Evolutionary conservation across 2,113 vertebrate species (phyloP), one percentile per base, ranked within the genome.

Genomic region (Xiphophorus couchianus): DNA sequence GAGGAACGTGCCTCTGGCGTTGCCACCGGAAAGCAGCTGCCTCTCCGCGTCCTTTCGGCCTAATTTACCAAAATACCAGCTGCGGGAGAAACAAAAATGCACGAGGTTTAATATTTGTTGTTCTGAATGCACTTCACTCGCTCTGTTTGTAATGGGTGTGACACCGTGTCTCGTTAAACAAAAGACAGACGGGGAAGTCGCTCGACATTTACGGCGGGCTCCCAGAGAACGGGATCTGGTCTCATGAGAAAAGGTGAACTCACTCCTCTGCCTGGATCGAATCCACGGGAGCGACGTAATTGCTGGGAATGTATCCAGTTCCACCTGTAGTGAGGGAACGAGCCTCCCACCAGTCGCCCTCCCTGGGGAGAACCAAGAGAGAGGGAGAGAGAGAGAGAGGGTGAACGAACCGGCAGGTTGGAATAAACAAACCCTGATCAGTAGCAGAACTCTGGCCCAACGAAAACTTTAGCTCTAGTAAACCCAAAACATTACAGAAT

Each of bases 261-360:
- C 95, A 99, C 98, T 99, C 98, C 88, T 99, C 98, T 76, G 98
- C 98, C 90, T 99, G 98, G 94, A 99, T 99, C 17, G 98, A 99
- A 92, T 99, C 98, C 25, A 99, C 97, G 11, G 98, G 98, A 94
- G 98, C 98, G 90, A 99, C 98, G 64, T 99, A 99, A 93, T 99
- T 99, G 90, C 98, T 99, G 91, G 98, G 98, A 94, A 99, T 99
- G 91, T 98, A 99, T 93, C 98, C 97, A 8, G 97, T 98, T 92
- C 97, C 97, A 61, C 97, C 97, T 76, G 98, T 98, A 82, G 96
- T 97, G 92, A 99, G 91, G 79, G 97, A 98, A 35, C 97, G 97
- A 33, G 98, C 98, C 91, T 99, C 98, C 98, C 98, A 99, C 98
- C 98, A 99, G 89, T 99, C 98, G 80, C 98, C 98, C 95, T 99